Evolutionary conservation across 2,113 vertebrate species (phyloP), one percentile per base, ranked within the genome.

Genomic region (Numenius arquata): DNA sequence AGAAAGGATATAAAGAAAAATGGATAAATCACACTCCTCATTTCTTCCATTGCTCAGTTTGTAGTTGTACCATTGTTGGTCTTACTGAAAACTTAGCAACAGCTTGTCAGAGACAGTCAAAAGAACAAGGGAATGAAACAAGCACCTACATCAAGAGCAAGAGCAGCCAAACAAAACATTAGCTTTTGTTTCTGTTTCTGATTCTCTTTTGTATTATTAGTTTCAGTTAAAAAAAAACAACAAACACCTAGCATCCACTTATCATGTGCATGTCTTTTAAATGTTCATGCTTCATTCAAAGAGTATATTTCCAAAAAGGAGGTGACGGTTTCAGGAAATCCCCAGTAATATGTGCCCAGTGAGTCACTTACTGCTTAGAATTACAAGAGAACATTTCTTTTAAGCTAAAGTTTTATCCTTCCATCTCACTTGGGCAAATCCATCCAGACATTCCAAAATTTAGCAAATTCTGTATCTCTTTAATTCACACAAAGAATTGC

Each of bases 341-440:
- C 91, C 95, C 94, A 36, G 18, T 11, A 45, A 8, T 12, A n/a
- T 4, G 36, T 84, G 59, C 79, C 72, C n/a, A 92, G 47, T 95
- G 88, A 96, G 63, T 95, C 89, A 96, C n/a, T 45, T 6, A 12
- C 36, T 77, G 59, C 55, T 82, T 72, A 59, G 43, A 72, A 76
- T 36, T 38, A 62, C 27, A 84, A 15, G 9, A 52, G 36, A 73
- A 80, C 38, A 55, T 41, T 73, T 43, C 59, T 48, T 43, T 73
- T 61, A 27, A 70, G 25, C 27, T 90, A 2, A 83, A 56, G 32
- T 65, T 81, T 92, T 80, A 73, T 45, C 38, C 11, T 84, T 80
- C 11, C 55, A 65, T 56, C 41, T 92, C 55, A 18, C 53, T 12
- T 47, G 45, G 65, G 17, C n/a, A 86, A 80, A 88, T 18, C 45